Conservation (phyloP, 1,140 invertebrate genomes). For the Philopotamus ludificatus region DNA sequence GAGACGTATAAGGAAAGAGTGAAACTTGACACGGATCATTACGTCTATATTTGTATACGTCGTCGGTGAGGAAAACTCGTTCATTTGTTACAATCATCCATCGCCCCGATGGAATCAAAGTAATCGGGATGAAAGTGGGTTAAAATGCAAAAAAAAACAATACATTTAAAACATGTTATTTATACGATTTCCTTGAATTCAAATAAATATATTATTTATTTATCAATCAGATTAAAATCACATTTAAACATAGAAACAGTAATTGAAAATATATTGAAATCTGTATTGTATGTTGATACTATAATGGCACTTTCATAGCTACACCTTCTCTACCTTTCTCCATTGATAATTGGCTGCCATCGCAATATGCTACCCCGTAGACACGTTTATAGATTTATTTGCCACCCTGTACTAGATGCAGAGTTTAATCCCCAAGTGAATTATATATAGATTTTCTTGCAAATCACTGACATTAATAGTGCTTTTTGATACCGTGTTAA, state of each 20-base stretch:
- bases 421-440: not conserved
- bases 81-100: constrained; percentile 1
- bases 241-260: too few relatives aligned
- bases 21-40: constrained; percentile 20
- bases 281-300: too few relatives aligned
- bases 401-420: not conserved
- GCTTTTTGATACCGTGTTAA: too few relatives aligned
- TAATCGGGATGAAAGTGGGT: too few relatives aligned
- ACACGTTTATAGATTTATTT: constrained; percentile 5
- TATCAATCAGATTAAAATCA: too few relatives aligned
- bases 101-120: not conserved
- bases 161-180: too few relatives aligned
- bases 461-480: too few relatives aligned
- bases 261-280: too few relatives aligned
- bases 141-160: too few relatives aligned
- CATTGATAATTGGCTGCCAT: constrained; percentile 7
- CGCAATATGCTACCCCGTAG: not conserved
- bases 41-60: constrained; percentile 19
- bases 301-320: too few relatives aligned
- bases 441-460: not conserved
- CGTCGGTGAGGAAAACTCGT: constrained; percentile 15
- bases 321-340: not conserved
- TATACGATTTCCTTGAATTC: too few relatives aligned
- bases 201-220: too few relatives aligned
- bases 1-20: constrained; percentile 8